phyloP scores from a whole-genome alignment of 2,113 vertebrate species.

The Ondatra zibethicus region DNA sequence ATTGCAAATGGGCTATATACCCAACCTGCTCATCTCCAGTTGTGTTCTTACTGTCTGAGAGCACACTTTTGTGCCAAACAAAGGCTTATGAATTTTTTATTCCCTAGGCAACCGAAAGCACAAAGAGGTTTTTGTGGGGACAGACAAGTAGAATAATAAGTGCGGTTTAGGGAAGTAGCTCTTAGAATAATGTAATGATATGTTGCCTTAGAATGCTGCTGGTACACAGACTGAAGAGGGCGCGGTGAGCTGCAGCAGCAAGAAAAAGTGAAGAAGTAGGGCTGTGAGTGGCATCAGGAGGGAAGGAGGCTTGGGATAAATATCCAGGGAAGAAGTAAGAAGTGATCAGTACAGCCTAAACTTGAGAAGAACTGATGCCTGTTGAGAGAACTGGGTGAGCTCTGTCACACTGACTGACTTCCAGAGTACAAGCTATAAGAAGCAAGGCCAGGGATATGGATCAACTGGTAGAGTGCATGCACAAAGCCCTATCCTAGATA shows the following conservation, averaged over 20 bases:
- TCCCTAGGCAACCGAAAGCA: background rate
- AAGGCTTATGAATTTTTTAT: conserved; percentile 30
- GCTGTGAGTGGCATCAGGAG: background rate
- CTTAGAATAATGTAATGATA: background rate
- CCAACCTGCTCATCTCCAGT: background rate
- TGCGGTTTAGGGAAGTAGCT: conserved; percentile 29
- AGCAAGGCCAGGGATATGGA: background rate
- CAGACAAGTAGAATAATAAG: conserved; percentile 47
- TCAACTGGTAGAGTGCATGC: background rate
- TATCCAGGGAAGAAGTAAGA: background rate
- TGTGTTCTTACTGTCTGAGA: conserved; percentile 29
- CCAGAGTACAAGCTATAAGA: background rate
- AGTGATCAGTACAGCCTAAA: background rate
- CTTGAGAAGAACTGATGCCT: background rate
- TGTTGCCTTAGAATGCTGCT: background rate
- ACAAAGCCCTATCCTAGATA: background rate
- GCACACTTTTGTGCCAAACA: background rate
- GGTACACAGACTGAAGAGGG: background rate
- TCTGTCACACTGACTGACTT: background rate
- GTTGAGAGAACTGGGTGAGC: background rate
- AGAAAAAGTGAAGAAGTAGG: background rate
- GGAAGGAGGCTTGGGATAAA: background rate
- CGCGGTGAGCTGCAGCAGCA: background rate
- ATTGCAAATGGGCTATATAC: background rate
- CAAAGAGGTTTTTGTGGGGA: background rate